These are phyloP conservation scores for Ryuthela nishihirai DNA, from an alignment of 2,888 invertebrate species.

Conservation along the genomic window DNA sequence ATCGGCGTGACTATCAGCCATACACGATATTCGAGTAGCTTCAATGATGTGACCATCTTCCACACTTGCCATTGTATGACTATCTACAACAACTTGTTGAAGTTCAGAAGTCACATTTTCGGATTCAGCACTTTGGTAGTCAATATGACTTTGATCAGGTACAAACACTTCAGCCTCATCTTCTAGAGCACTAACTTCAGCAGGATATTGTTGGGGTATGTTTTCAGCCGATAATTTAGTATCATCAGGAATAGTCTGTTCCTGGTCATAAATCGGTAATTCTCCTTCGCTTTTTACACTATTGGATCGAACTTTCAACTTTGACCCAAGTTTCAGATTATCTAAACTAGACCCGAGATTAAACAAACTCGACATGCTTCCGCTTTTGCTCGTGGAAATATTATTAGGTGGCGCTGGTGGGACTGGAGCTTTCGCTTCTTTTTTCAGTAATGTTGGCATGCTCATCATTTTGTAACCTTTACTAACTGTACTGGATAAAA, in stretches of 20 bases:
- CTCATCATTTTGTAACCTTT: constrained; percentile 41
- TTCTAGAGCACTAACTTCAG: neutral
- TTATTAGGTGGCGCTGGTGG: neutral
- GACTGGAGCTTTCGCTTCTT: constrained; percentile 23
- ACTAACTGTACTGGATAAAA: constrained; percentile 38
- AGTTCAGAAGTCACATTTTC: no score
- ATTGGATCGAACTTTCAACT: constrained; percentile 25
- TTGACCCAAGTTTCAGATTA: constrained; percentile 24
- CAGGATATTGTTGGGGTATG: neutral
- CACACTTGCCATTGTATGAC: no score
- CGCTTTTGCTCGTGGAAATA: constrained; percentile 10
- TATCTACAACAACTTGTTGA: no score
- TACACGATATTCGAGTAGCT: no score
- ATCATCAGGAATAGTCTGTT: neutral
- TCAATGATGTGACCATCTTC: no score
- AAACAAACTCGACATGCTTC: constrained; percentile 31
- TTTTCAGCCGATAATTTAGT: neutral
- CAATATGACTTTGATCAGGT: no score
- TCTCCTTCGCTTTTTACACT: constrained; percentile 37
- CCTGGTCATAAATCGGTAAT: constrained; percentile 21
- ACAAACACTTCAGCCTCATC: constrained; percentile 25
- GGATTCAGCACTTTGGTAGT: no score
- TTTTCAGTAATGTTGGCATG: constrained; percentile 38
- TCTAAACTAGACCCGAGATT: constrained; percentile 27
- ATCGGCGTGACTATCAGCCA: no score